Percentiles rank a stretch among this genome's conserved stretches.
phyloP scores from a whole-genome alignment of 1,140 invertebrate genomes.

The Rhynchophorus ferrugineus region DNA sequence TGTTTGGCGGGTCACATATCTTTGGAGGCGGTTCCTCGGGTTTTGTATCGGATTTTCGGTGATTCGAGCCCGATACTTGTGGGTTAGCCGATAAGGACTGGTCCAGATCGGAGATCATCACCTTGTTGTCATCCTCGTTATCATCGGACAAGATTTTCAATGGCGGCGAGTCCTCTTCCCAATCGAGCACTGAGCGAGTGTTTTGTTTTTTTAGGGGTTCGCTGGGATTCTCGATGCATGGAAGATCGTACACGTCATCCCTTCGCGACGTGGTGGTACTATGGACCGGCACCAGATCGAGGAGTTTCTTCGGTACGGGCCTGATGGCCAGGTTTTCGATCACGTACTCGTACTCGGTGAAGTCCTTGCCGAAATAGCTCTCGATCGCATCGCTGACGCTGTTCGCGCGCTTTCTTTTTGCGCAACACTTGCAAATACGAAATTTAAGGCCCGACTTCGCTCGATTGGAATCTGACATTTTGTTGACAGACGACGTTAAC shows the following conservation, averaged over 20 bases:
- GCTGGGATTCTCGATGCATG: neutral
- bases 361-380: slow-evolving; percentile 19
- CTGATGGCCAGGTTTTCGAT: slow-evolving; percentile 23
- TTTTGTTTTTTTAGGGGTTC: neutral
- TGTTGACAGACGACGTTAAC: too few relatives aligned
- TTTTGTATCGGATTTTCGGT: too few relatives aligned
- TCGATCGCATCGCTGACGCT: slow-evolving; percentile 14
- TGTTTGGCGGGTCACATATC: too few relatives aligned
- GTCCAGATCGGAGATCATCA: too few relatives aligned
- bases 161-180: neutral
- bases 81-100: too few relatives aligned
- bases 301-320: slow-evolving; percentile 18
- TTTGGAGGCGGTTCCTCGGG: too few relatives aligned
- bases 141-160: neutral
- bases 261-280: slow-evolving; percentile 4
- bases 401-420: slow-evolving; percentile 7
- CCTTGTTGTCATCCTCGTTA: too few relatives aligned
- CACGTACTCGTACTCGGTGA: slow-evolving; percentile 25
- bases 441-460: slow-evolving; percentile 1
- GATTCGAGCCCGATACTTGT: too few relatives aligned
- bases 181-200: neutral
- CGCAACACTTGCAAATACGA: slow-evolving; percentile 8
- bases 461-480: slow-evolving; percentile 4
- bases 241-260: neutral
- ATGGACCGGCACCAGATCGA: slow-evolving; percentile 21